Evolutionary conservation across 2,888 invertebrate species (phyloP), one percentile per base, ranked within the genome.

Genomic region (Rhagophthalmus giganteus): DNA sequence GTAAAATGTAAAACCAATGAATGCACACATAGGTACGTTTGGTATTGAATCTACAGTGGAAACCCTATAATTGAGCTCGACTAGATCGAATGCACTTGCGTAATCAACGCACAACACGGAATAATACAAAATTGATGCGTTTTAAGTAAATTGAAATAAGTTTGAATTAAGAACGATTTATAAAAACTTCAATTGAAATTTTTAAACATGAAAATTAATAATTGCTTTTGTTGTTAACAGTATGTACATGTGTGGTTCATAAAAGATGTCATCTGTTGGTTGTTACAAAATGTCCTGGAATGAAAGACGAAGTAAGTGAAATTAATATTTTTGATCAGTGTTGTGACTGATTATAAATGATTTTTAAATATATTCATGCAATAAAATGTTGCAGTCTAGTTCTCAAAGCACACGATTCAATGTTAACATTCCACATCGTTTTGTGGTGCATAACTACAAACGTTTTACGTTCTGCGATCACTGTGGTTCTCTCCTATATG

Each of bases 381-480:
- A 20, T 20, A 20, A 20, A 7, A 20, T 7, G 70, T 69, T 71
- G 58, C 70, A 80, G 77, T 71, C 78, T 31, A 74, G 66, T 60
- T 78, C 73, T 68, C 81, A 82, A 69, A 78, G 79, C 59, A 81
- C 83, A 57, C 84, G 98, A 59, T 99, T 99, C 82, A 97, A 90
- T 77, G 97, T 99, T 68, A 98, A 99, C 80, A 86, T 99, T 70
- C 99, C 99, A 62, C 99, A 99, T 79, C 88, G 95, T 58, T 94
- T 93, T 77, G 86, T 87, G 66, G 90, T 96, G 68, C 98, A 98
- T 81, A 97, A 86, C 65, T 99, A 95, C 81, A 96, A 94, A 80
- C 82, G 94, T 63, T 96, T 97, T 77, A 98, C 98, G 16, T 99
- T 99, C 81, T 99, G 99, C 81, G 98, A 99, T 80, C 99, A 99